Evolutionary conservation across 2,113 vertebrate species (phyloP).

Genomic region (Cyphomyrus discorhynchus): DNA sequence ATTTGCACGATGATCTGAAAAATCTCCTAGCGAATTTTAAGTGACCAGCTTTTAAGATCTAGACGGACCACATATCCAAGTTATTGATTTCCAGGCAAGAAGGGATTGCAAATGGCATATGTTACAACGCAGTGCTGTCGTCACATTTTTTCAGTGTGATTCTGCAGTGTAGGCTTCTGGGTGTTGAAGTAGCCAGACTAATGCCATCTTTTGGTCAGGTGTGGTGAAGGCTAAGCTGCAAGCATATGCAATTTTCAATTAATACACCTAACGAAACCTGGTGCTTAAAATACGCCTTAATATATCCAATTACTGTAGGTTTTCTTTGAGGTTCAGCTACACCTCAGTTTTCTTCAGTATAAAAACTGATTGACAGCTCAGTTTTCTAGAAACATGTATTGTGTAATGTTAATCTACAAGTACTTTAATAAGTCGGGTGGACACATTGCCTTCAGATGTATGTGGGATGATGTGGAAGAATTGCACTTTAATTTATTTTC

Average conservation of each 20-base stretch:
- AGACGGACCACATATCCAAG: background rate
- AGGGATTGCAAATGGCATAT: constrained; percentile 18
- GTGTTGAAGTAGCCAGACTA: background rate
- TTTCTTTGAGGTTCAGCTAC: background rate
- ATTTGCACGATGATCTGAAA: background rate
- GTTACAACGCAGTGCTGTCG: background rate
- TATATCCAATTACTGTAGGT: constrained; percentile 38
- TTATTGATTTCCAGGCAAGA: constrained; percentile 16
- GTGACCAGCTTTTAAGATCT: constrained; percentile 9
- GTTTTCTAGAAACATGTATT: background rate
- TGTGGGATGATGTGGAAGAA: background rate
- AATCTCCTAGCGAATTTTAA: constrained; percentile 4
- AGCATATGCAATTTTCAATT: constrained; percentile 58
- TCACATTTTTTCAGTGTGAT: background rate
- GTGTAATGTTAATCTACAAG: background rate
- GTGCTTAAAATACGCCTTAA: constrained; percentile 54
- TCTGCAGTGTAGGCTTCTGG: background rate
- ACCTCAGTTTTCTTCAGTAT: constrained; percentile 12
- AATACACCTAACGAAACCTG: constrained; percentile 36
- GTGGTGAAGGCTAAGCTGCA: constrained; percentile 37
- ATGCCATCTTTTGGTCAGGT: background rate
- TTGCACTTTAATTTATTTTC: constrained; percentile 23
- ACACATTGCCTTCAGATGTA: background rate
- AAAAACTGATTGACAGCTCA: background rate
- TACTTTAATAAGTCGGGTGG: background rate